Base-by-base conservation (phyloP, 1,140 invertebrate genomes). In the Rhyacophila brunnea region DNA sequence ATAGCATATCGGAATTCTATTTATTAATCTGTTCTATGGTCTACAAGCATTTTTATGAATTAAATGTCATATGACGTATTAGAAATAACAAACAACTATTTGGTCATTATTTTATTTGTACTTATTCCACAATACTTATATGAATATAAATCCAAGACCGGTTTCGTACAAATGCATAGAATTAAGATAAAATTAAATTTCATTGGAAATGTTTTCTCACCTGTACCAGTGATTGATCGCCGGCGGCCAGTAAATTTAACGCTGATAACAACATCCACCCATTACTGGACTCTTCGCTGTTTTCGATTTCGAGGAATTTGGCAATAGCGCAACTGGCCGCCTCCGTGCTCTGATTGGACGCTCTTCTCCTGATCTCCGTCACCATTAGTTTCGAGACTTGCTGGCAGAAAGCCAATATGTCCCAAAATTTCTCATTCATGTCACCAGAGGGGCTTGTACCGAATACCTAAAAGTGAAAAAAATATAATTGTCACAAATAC, bases 371-470 rank as follows among this genome's bases (percentile, higher is more conserved):
- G 64, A 98, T 95, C 80, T 98, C 94, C 36, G 90, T 88, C 14
- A 98, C 95, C 90, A 98, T 97, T 13, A 98, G 80, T 67, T 91
- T 89, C 0, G 95, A 96, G 6, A 96, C 93, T 81, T 96, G 90
- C 72, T 95, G 91, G 68, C 92, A 94, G 72, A 97, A 96, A 54
- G 91, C 87, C 42, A 94, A 74, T 65, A 96, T 91, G 73, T 97
- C 94, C 81, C 91, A 89, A 76, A 97, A 97, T 71, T 95, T 94
- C 73, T 96, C 94, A 72, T 90, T 92, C 91, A 97, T 96, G 68
- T 96, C 93, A 70, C 87, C 86, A 1, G 91, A 87, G 36, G 92
- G 90, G 72, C 90, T 90, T 65, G 90, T 87, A 53, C 91, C 91
- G 81, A 96, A 96, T 44, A 96, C 92, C 93, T 95, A 62, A 55